These are phyloP conservation scores for Nasonia vitripennis DNA, from an alignment of 1,140 invertebrate species.

Conservation along the genomic window DNA sequence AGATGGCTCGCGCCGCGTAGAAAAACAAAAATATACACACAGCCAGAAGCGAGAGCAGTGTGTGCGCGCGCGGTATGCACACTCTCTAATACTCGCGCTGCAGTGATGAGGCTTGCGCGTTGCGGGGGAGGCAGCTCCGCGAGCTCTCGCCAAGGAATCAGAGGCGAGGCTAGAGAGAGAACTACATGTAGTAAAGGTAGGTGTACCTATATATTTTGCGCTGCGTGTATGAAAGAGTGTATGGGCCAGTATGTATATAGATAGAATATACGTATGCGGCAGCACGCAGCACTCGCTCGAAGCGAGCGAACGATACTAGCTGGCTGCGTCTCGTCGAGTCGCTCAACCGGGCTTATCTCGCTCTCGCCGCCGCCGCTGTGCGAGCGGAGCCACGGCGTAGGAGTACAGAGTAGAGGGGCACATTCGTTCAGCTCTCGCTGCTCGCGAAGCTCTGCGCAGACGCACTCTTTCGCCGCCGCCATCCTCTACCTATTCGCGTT, in stretches of 20 bases:
- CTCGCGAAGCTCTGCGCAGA: not conserved
- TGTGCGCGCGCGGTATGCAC: not conserved
- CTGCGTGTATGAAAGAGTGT: not conserved
- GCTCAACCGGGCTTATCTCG: conserved; percentile 43
- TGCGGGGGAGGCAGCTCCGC: not conserved
- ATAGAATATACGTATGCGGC: not conserved
- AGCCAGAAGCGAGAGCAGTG: not conserved
- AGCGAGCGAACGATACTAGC: conserved; percentile 57
- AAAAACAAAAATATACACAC: conserved; percentile 5
- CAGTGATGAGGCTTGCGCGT: not conserved
- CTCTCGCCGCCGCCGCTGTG: not conserved
- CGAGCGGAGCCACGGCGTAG: not conserved
- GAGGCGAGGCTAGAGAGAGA: not conserved
- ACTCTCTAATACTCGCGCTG: not conserved
- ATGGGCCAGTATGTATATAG: not conserved
- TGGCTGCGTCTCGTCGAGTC: conserved; percentile 39
- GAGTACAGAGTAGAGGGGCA: conserved; percentile 40
- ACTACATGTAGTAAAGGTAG: not conserved
- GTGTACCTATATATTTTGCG: not conserved
- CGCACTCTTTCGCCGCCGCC: not conserved
- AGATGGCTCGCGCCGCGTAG: not conserved
- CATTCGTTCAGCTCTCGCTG: not conserved
- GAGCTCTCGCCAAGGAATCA: too few species aligned
- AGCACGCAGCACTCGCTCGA: conserved; percentile 40
- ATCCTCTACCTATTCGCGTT: not conserved